Percentiles rank a stretch among this genome's conserved stretches.
phyloP scores from a whole-genome alignment of 2,797 vertebrate species.

The Pantherophis vulpinus region DNA sequence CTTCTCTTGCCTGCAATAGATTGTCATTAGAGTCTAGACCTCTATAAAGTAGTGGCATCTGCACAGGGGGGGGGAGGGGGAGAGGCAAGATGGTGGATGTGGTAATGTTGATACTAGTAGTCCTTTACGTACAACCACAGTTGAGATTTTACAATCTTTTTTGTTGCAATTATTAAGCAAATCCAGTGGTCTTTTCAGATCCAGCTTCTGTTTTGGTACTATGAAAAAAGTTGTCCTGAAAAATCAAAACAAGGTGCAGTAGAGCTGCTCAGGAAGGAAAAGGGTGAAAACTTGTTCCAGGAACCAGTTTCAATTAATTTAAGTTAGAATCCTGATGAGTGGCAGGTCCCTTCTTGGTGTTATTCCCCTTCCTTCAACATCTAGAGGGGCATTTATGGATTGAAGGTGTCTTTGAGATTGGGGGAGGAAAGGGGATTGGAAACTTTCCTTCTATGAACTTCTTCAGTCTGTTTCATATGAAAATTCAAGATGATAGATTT shows the following conservation, averaged over 20 bases:
- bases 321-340: not conserved
- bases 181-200: not conserved
- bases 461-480: not conserved
- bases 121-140: not conserved
- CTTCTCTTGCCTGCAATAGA: not conserved
- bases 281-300: not conserved
- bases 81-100: not conserved
- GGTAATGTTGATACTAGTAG: not conserved
- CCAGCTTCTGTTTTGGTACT: not conserved
- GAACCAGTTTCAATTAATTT: not conserved
- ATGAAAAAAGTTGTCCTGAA: not conserved
- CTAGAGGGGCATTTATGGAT: not conserved
- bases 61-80: not conserved
- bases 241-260: not conserved
- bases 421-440: not conserved
- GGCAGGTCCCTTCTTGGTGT: not conserved
- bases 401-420: not conserved
- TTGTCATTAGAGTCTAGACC: not conserved
- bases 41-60: not conserved
- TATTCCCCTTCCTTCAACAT: not conserved
- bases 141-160: not conserved
- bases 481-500: not conserved
- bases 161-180: not conserved
- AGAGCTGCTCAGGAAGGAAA: not conserved
- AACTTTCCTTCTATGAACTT: not conserved